Evolutionary conservation across 2,888 invertebrate genomes (phyloP).

Genomic region (Mystacides longicornis): DNA sequence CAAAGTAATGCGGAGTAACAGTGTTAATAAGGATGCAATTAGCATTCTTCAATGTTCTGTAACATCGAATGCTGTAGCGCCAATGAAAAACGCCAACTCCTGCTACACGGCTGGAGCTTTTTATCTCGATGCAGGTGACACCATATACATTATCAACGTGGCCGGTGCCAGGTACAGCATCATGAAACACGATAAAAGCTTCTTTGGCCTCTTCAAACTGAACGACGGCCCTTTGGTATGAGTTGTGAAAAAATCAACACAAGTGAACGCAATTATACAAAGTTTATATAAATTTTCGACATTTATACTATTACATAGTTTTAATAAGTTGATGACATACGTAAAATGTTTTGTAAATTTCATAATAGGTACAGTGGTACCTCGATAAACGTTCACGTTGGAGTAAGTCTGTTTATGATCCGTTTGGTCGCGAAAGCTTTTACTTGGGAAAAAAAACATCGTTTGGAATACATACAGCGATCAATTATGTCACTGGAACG

Average conservation of each 20-base stretch:
- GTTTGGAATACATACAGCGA: too few relatives aligned
- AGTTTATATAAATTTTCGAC: too few relatives aligned
- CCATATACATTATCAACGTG: slow-evolving; percentile 61
- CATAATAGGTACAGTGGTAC: too few relatives aligned
- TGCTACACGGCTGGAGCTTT: slow-evolving; percentile 66
- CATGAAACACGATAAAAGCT: slow-evolving; percentile 70
- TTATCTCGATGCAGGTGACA: slow-evolving; percentile 57
- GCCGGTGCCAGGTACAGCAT: slow-evolving; percentile 59
- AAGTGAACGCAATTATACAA: too few relatives aligned
- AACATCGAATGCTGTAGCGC: slow-evolving; percentile 50
- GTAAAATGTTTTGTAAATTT: too few relatives aligned
- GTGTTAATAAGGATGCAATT: slow-evolving; percentile 45
- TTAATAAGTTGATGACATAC: too few relatives aligned
- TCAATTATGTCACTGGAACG: too few relatives aligned
- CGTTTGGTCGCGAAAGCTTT: too few relatives aligned
- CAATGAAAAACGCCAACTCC: slow-evolving; percentile 58
- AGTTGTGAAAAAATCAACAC: background rate
- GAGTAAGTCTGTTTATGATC: too few relatives aligned
- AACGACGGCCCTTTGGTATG: slow-evolving; percentile 40
- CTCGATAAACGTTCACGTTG: too few relatives aligned
- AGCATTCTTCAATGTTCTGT: slow-evolving; percentile 68
- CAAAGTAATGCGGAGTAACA: slow-evolving; percentile 54
- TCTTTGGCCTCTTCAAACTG: slow-evolving; percentile 74
- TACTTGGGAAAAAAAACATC: too few relatives aligned
- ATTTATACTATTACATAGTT: too few relatives aligned